phyloP scores from a whole-genome alignment of 2,797 vertebrate species.

The Mus spretus region DNA sequence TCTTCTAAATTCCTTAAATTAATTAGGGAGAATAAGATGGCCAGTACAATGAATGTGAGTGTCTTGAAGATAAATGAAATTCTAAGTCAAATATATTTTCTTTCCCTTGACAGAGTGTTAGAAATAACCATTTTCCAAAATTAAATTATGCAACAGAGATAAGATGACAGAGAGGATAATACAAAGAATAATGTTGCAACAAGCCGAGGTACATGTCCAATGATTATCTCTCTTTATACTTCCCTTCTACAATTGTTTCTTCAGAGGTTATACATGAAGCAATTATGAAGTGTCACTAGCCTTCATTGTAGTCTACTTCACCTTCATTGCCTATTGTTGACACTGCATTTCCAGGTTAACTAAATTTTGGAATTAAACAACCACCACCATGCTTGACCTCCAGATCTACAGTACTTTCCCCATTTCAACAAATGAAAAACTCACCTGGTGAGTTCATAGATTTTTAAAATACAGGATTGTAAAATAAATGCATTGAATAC shows the following conservation, averaged over 20 bases:
- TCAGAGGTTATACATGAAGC: background rate
- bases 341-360: background rate
- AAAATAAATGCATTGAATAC: background rate
- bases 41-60: background rate
- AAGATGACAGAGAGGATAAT: background rate
- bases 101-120: constrained; percentile 35
- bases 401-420: background rate
- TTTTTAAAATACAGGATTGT: background rate
- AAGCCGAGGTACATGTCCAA: background rate
- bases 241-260: background rate
- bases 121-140: constrained; percentile 51
- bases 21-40: background rate
- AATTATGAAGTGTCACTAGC: background rate
- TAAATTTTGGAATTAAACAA: background rate
- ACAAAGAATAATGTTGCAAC: background rate
- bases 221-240: background rate
- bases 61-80: background rate
- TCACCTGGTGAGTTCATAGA: background rate
- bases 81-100: background rate
- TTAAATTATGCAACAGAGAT: background rate
- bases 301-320: background rate
- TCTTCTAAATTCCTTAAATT: background rate
- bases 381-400: background rate
- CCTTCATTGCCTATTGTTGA: background rate
- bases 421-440: background rate